Conservation (phyloP, 2,113 vertebrate species). For the Sterrhoptilus dennistouni region DNA sequence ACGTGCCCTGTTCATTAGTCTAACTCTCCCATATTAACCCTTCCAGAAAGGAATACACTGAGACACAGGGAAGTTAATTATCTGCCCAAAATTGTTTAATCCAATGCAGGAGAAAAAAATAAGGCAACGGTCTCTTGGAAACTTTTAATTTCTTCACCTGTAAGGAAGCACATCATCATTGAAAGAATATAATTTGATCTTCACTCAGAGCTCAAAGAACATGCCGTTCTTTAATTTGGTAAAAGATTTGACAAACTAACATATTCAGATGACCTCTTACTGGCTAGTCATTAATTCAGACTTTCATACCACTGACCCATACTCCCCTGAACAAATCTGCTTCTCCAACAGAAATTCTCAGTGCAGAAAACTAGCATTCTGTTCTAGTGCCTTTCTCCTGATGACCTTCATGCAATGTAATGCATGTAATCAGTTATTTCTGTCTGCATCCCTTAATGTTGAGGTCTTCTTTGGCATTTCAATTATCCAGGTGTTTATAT, state of each 20-base stretch:
- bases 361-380: neutral
- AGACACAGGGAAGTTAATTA: neutral
- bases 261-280: neutral
- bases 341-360: neutral
- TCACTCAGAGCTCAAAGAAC: neutral
- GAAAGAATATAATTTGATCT: neutral
- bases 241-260: neutral
- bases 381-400: neutral
- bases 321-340: neutral
- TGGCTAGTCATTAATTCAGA: constrained; percentile 33
- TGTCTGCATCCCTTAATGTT: neutral
- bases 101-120: neutral
- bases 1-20: neutral
- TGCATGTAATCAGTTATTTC: neutral
- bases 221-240: neutral
- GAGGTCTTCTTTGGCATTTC: neutral
- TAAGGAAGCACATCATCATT: neutral
- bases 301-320: neutral
- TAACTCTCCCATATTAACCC: neutral
- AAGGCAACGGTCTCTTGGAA: neutral
- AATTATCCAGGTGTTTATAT: neutral
- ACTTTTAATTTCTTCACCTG: neutral
- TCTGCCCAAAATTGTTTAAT: neutral
- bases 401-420: neutral
- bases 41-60: neutral